Evolutionary conservation across 1,140 invertebrate species (phyloP).

Genomic region (Cepaea nemoralis): DNA sequence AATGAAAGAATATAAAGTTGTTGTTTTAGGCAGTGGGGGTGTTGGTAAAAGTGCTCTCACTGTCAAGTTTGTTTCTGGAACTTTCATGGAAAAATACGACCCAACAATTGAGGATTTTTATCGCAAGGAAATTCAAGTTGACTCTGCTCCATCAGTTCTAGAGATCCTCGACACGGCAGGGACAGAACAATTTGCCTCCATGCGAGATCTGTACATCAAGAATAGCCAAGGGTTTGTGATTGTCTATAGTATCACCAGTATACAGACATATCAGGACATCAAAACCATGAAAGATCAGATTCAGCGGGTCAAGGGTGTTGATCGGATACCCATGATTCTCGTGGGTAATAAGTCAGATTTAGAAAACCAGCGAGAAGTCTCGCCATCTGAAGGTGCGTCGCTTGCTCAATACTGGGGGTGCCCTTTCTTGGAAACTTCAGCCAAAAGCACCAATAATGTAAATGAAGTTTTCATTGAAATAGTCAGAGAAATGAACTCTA

Average conservation of each 20-base stretch:
- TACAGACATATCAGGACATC: slow-evolving; percentile 97
- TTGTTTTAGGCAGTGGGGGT: slow-evolving; percentile 97
- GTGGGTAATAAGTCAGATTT: slow-evolving; percentile 97
- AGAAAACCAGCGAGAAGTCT: slow-evolving; percentile 87
- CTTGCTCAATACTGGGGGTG: slow-evolving; percentile 94
- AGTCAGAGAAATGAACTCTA: slow-evolving; percentile 95
- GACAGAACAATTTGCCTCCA: slow-evolving; percentile 79
- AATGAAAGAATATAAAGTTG: slow-evolving; percentile 99
- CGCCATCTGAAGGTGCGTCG: slow-evolving; percentile 82
- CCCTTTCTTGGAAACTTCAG: slow-evolving; percentile 97
- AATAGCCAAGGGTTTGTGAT: slow-evolving; percentile 91
- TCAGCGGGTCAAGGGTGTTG: slow-evolving; percentile 91
- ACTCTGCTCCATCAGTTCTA: slow-evolving; percentile 97
- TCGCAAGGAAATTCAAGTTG: slow-evolving; percentile 98
- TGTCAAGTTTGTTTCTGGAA: slow-evolving; percentile 98
- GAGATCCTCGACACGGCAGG: slow-evolving; percentile 99
- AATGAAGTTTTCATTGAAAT: slow-evolving; percentile 99
- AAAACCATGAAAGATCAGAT: slow-evolving; percentile 97
- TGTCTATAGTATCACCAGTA: slow-evolving; percentile 94
- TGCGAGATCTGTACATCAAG: slow-evolving; percentile 76
- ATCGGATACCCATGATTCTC: slow-evolving; percentile 79
- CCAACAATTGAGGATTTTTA: slow-evolving; percentile 99
- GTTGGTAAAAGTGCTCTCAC: slow-evolving; percentile 98
- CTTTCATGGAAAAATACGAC: slow-evolving; percentile 99
- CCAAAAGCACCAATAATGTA: slow-evolving; percentile 97